Base-by-base conservation (phyloP, 2,113 vertebrate genomes). In the Helogale parvula region DNA sequence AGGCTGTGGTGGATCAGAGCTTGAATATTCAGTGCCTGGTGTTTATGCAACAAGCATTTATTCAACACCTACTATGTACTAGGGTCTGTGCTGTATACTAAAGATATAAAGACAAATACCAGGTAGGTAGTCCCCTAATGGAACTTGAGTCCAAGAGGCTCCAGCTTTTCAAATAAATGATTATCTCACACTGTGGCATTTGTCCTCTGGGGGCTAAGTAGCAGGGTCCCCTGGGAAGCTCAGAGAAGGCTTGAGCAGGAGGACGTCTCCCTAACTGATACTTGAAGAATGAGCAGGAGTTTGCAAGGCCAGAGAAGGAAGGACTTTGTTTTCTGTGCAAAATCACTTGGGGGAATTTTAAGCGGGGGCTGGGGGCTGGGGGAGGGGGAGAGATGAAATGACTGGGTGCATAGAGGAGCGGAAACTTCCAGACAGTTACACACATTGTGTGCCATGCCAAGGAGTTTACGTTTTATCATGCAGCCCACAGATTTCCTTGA, bases 41-140 rank as follows among this genome's bases (percentile, higher is more conserved):
- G 33, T 60, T 95, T 94, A 81, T 31, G 23, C 1, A 84, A n/a
- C 52, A 68, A 90, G 71, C 50, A 52, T 95, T 94, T 95, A 97
- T 85, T 97, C 63, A 97, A 29, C 31, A 93, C 65, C 76, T 96
- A 94, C 88, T 94, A 41, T 60, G 50, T 83, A 45, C 31, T 38
- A 90, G 27, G 15, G 25, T 95, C 54, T 60, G 9, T 87, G 25
- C 4, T 74, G 60, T 17, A 35, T 5, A 63, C 2, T 13, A 60
- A 47, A 13, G 38, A 52, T 90, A 9, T 25, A 88, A 85, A 83
- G 63, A 80, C 66, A 74, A 21, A 69, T 69, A 15, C 12, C 87
- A 33, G 7, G 4, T 12, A 50, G 33, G 25, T 45, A 35, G 12
- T n/a, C 10, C 82, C 31, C 12, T 54, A 54, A 91, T 84, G 65